Percentiles rank a stretch among this genome's conserved stretches.
phyloP scores from a whole-genome alignment of 2,888 invertebrate genomes.

The Acronicta alni region DNA sequence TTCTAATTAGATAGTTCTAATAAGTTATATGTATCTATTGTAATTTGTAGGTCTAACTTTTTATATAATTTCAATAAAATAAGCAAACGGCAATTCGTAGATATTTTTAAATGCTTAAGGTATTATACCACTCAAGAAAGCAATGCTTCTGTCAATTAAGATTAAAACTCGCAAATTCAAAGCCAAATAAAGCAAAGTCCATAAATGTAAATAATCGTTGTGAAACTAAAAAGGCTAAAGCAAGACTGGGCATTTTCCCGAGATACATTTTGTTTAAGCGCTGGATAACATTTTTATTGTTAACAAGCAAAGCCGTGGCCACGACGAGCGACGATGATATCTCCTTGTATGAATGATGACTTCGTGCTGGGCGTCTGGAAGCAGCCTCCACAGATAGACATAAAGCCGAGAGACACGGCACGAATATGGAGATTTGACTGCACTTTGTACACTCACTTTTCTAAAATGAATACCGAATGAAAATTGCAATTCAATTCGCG shows the following conservation, averaged over 20 bases:
- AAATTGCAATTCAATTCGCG: constrained; percentile 48
- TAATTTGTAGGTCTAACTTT: too few relatives aligned
- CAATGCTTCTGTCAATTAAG: background rate
- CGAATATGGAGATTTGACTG: constrained; percentile 81
- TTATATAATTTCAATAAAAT: too few relatives aligned
- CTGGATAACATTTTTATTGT: constrained; percentile 88
- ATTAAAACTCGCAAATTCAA: constrained; percentile 18
- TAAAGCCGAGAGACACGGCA: constrained; percentile 80
- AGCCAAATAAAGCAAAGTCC: constrained; percentile 20
- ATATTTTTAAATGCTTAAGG: too few relatives aligned
- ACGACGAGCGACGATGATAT: constrained; percentile 87
- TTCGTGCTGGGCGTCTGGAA: constrained; percentile 87
- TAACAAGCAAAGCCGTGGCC: constrained; percentile 86
- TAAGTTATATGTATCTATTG: too few relatives aligned
- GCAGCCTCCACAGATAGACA: constrained; percentile 78
- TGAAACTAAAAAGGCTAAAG: constrained; percentile 66
- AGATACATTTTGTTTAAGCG: constrained; percentile 84
- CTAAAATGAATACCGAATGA: constrained; percentile 55
- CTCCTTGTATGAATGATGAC: constrained; percentile 88
- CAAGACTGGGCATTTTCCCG: constrained; percentile 73
- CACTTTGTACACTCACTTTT: constrained; percentile 51
- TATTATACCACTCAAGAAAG: background rate
- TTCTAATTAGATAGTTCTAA: constrained; percentile 10
- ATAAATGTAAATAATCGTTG: constrained; percentile 46
- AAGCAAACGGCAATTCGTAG: too few relatives aligned